These are phyloP conservation scores for Diachasmimorpha longicaudata DNA, from an alignment of 1,140 invertebrate genomes.

Conservation along the genomic window DNA sequence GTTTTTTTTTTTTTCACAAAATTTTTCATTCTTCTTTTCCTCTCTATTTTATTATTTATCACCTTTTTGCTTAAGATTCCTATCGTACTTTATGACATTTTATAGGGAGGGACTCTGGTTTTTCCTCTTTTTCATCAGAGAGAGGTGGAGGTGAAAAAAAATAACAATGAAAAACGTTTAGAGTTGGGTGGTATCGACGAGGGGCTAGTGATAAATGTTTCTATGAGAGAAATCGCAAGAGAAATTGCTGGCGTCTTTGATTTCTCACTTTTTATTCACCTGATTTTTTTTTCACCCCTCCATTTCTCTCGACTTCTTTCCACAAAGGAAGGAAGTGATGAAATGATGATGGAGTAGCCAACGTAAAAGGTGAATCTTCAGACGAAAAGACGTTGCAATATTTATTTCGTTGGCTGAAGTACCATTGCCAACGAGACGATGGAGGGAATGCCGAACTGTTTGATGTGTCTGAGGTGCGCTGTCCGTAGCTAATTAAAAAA, in stretches of 20 bases:
- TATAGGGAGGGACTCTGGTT: not conserved
- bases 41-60: not conserved
- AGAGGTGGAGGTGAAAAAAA: not conserved
- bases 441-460: not conserved
- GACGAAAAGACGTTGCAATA: not conserved
- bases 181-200: not conserved
- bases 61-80: not conserved
- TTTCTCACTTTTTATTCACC: conserved; percentile 13
- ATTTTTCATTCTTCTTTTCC: not conserved
- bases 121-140: not conserved
- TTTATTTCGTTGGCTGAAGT: not conserved
- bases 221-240: not conserved
- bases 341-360: not conserved
- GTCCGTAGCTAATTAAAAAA: not conserved
- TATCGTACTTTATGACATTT: not conserved
- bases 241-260: conserved; percentile 17
- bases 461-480: not conserved
- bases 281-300: not conserved
- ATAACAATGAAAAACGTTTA: not conserved
- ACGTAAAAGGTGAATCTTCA: not conserved
- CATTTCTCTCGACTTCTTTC: not conserved
- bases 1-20: not conserved
- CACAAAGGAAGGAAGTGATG: not conserved
- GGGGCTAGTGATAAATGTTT: conserved; percentile 15
- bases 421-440: not conserved